Evolutionary conservation across 2,888 invertebrate genomes (phyloP).

Genomic region (Anticlea derivata): DNA sequence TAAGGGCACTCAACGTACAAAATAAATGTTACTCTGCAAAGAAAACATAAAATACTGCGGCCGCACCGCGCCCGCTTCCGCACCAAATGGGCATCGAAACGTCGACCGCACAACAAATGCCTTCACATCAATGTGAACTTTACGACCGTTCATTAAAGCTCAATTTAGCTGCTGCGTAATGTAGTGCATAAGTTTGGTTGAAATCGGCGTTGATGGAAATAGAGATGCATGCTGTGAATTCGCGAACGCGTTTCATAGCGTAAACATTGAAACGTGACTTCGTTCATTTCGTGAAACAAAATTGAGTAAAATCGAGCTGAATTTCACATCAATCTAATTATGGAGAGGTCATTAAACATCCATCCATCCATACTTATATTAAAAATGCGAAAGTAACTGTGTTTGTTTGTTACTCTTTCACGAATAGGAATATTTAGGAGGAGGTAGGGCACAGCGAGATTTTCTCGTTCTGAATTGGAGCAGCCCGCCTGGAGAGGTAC

Average conservation of each 20-base stretch:
- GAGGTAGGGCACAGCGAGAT: too few relatives aligned
- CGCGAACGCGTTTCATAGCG: conserved; percentile 4
- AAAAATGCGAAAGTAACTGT: too few relatives aligned
- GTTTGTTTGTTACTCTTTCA: too few relatives aligned
- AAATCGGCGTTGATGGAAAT: conserved; percentile 26
- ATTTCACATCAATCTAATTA: background rate
- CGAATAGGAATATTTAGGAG: too few relatives aligned
- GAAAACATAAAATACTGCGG: conserved; percentile 52
- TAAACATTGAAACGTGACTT: conserved; percentile 4
- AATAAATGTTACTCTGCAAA: conserved; percentile 37
- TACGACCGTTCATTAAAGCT: conserved; percentile 18
- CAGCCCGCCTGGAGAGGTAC: too few relatives aligned
- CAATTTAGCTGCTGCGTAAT: conserved; percentile 24
- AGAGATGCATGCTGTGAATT: conserved; percentile 15
- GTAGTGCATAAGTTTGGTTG: conserved; percentile 28
- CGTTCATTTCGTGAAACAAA: conserved; percentile 7
- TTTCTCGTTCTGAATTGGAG: too few relatives aligned
- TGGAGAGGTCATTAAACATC: too few relatives aligned
- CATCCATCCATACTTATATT: too few relatives aligned
- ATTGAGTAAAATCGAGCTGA: background rate
- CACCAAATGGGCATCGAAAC: conserved; percentile 48
- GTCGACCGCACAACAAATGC: conserved; percentile 22
- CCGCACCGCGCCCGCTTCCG: conserved; percentile 43
- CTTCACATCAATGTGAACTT: conserved; percentile 14
- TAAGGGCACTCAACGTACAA: conserved; percentile 39